Percentiles rank a stretch among this genome's conserved stretches.
These are phyloP conservation scores for Notocelia uddmanniana DNA, from an alignment of 2,888 invertebrate species.

Conservation along the genomic window DNA sequence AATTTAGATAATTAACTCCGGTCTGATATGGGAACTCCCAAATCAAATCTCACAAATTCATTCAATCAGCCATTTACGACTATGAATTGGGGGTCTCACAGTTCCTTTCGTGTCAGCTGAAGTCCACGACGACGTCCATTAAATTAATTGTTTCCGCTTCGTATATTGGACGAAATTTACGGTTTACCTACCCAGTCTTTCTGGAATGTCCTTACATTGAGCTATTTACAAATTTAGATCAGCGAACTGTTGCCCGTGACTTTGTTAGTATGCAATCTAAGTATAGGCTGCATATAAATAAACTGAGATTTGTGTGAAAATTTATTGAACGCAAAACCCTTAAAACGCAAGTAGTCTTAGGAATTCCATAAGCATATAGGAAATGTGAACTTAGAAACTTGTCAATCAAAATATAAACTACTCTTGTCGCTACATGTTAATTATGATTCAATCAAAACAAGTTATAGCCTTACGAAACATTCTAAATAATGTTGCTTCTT, in stretches of 20 bases:
- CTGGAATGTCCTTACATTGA: constrained; percentile 1
- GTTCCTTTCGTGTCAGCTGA: constrained; percentile 8
- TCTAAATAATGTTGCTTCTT: background rate
- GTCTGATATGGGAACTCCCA: background rate
- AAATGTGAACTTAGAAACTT: background rate
- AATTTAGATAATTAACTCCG: background rate
- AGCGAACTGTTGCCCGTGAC: constrained; percentile 18
- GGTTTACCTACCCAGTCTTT: constrained; percentile 12
- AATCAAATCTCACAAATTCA: constrained; percentile 4
- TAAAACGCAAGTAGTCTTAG: background rate
- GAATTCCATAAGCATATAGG: background rate
- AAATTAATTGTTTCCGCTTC: constrained; percentile 37
- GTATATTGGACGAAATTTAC: constrained; percentile 16
- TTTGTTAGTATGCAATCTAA: constrained; percentile 15
- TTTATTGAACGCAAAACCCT: background rate
- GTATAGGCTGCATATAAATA: background rate
- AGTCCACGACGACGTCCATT: constrained; percentile 20
- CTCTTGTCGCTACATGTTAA: background rate
- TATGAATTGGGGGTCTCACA: constrained; percentile 14
- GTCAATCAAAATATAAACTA: background rate
- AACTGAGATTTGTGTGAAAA: background rate
- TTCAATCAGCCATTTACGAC: constrained; percentile 32
- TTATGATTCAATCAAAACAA: background rate
- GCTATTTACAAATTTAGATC: constrained; percentile 22
- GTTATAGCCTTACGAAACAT: background rate